Conservation (phyloP, 1,140 invertebrate species). For the Drosophila santomea region DNA sequence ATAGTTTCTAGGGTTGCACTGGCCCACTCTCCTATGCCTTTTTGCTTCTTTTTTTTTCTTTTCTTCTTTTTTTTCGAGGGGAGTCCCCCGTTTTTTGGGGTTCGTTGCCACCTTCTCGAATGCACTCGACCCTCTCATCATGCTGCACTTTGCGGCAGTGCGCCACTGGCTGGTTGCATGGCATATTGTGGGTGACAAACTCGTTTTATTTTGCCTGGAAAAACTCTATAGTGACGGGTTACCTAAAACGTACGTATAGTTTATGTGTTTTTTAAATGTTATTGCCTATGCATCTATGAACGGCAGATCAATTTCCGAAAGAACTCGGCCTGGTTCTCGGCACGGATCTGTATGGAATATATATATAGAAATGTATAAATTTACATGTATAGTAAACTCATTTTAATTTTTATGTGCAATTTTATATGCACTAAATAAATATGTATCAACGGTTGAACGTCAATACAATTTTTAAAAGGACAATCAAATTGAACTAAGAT, state of each 20-base stretch:
- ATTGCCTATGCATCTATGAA: too few species aligned
- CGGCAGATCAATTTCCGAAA: too few species aligned
- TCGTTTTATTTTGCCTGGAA: conserved; percentile 45
- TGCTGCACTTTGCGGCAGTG: conserved; percentile 73
- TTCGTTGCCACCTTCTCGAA: not conserved
- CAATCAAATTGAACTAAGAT: too few species aligned
- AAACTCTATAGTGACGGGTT: not conserved
- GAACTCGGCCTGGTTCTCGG: too few species aligned
- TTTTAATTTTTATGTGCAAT: too few species aligned
- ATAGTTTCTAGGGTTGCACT: conserved; percentile 62
- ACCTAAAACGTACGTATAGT: not conserved
- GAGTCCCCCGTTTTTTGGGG: not conserved
- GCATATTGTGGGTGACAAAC: conserved; percentile 72
- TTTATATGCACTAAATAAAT: too few species aligned
- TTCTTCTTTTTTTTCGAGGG: not conserved
- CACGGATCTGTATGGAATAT: too few species aligned
- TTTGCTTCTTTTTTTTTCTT: conserved; percentile 1
- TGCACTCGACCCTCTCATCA: conserved; percentile 23
- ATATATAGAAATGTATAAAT: too few species aligned
- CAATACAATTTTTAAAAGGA: too few species aligned
- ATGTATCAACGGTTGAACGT: too few species aligned
- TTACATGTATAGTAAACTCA: too few species aligned
- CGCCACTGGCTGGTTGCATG: conserved; percentile 68
- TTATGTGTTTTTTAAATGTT: not conserved
- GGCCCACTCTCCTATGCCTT: not conserved